Conservation (phyloP, 2,888 invertebrate genomes). For the Bugulina stolonifera region DNA sequence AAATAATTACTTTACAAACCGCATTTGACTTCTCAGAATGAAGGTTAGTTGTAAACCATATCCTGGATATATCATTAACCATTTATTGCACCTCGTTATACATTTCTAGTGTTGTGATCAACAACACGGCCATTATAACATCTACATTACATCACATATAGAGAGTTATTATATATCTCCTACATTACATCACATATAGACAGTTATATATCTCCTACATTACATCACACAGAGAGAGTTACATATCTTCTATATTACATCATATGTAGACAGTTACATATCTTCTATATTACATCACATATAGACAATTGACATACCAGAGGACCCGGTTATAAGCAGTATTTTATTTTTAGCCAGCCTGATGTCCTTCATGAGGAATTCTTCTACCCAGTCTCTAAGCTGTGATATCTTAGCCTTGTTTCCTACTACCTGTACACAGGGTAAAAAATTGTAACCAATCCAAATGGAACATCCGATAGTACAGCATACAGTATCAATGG, state of each 20-base stretch:
- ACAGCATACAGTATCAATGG: background rate
- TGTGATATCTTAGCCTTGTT: slow-evolving; percentile 2
- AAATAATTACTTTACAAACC: too few species aligned
- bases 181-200: background rate
- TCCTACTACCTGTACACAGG: background rate
- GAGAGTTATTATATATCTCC: background rate
- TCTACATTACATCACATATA: too few species aligned
- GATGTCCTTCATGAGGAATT: background rate
- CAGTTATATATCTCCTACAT: too few species aligned
- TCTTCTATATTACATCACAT: background rate
- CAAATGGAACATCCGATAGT: background rate
- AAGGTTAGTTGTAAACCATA: too few species aligned
- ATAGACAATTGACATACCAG: slow-evolving; percentile 61
- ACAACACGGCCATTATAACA: too few species aligned
- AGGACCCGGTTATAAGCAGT: slow-evolving; percentile 72
- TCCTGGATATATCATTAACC: too few species aligned
- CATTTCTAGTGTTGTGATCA: too few species aligned
- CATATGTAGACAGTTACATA: background rate
- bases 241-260: background rate
- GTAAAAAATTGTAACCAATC: background rate
- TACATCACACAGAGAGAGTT: too few species aligned
- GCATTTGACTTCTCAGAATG: too few species aligned
- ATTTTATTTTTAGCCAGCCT: slow-evolving; percentile 48
- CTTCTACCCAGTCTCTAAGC: background rate
- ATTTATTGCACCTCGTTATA: too few species aligned